These are phyloP conservation scores for Stigmatopora nigra DNA, from an alignment of 2,113 vertebrate genomes.

Conservation along the genomic window DNA sequence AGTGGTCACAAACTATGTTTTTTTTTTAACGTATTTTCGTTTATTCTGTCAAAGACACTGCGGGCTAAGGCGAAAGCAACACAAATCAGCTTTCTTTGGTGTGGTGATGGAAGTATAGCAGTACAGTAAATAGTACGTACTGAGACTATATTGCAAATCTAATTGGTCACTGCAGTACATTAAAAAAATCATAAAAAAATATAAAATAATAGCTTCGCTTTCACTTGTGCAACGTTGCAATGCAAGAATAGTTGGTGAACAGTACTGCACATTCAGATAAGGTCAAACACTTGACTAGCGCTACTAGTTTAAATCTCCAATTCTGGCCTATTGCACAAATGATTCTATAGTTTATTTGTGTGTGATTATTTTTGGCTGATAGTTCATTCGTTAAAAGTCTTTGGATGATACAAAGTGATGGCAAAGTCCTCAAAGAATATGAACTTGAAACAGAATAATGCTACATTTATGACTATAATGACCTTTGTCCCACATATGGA, in stretches of 20 bases:
- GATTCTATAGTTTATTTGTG: conserved; percentile 38
- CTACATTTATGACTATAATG: neutral
- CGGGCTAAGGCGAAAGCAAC: conserved; percentile 10
- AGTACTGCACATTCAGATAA: conserved; percentile 55
- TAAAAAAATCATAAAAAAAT: conserved; percentile 25
- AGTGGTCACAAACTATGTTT: neutral
- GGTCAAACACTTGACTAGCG: conserved; percentile 37
- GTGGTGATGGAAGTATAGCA: conserved; percentile 26
- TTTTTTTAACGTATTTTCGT: neutral
- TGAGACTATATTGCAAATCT: conserved; percentile 45
- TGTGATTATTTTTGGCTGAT: conserved; percentile 47
- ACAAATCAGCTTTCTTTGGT: conserved; percentile 51
- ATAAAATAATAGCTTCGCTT: conserved; percentile 18
- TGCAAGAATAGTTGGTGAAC: conserved; percentile 30
- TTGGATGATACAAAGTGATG: neutral
- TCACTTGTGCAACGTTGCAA: conserved; percentile 32
- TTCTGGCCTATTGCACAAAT: conserved; percentile 27
- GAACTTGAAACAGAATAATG: neutral
- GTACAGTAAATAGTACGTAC: conserved; percentile 36
- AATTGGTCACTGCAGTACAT: conserved; percentile 61
- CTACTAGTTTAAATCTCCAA: conserved; percentile 40
- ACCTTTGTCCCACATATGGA: neutral
- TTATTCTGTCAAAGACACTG: conserved; percentile 1
- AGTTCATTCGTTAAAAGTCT: conserved; percentile 23
- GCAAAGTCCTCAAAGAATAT: neutral